A percentile compares a stretch with the other conserved stretches of the same genome.
These are phyloP conservation scores for Rissa tridactyla DNA, from an alignment of 2,113 vertebrate species.

Conservation along the genomic window DNA sequence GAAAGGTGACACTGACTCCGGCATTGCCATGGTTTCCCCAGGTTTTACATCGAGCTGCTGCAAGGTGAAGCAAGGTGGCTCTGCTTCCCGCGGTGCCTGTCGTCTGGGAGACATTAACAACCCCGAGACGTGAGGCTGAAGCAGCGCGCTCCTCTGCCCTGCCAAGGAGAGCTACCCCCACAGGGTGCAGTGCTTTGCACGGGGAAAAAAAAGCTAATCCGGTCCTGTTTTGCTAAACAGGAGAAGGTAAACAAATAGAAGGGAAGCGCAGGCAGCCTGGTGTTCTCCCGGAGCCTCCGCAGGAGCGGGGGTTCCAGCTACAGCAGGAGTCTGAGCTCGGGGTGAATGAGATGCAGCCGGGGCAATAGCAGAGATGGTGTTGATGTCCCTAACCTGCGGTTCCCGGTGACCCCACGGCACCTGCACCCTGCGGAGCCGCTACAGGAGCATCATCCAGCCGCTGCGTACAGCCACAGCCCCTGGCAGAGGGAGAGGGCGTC, in stretches of 20 bases:
- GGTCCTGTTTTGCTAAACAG: not conserved
- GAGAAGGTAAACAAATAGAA: not conserved
- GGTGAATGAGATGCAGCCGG: not conserved
- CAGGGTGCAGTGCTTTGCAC: accelerated
- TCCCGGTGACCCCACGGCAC: not conserved
- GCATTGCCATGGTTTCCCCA: constrained; percentile 7
- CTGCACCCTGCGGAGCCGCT: accelerated
- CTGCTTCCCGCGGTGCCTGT: not conserved
- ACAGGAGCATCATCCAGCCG: not conserved
- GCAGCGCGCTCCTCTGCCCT: not conserved
- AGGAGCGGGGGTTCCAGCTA: accelerated
- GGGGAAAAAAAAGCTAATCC: no score
- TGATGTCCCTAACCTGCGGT: not conserved
- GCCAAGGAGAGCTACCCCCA: not conserved
- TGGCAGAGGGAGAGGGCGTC: accelerated
- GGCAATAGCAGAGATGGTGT: not conserved
- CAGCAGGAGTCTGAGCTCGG: not conserved
- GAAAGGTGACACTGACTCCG: not conserved
- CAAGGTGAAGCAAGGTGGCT: not conserved
- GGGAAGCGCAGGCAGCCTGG: no score
- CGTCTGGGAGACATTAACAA: not conserved
- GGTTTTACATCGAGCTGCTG: not conserved
- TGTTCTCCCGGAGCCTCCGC: not conserved
- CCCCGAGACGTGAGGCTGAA: accelerated
- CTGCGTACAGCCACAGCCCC: not conserved